These are phyloP conservation scores for Lysandra coridon DNA, from an alignment of 2,888 invertebrate genomes.

Conservation along the genomic window DNA sequence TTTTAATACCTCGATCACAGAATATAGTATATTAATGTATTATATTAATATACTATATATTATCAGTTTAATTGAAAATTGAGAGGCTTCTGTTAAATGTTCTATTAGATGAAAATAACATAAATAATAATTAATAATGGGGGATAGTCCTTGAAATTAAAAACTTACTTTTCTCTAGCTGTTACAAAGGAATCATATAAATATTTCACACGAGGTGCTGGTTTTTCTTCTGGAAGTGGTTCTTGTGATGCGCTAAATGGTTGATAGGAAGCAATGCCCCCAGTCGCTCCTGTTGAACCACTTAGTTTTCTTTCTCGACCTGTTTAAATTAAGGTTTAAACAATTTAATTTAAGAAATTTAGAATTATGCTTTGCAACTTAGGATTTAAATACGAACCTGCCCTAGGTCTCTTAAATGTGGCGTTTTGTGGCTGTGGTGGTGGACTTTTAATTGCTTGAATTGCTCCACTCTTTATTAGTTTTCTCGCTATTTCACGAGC, in stretches of 20 bases:
- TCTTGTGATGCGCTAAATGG: conserved; percentile 93
- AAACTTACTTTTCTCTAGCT: conserved; percentile 69
- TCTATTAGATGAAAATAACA: background rate
- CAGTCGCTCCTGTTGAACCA: conserved; percentile 79
- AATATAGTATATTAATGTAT: too few species aligned
- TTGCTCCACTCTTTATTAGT: conserved; percentile 95
- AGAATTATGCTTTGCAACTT: background rate
- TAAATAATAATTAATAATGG: background rate
- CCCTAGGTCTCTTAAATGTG: conserved; percentile 93
- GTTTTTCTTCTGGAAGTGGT: conserved; percentile 86
- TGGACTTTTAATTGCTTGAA: conserved; percentile 91
- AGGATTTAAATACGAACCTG: conserved; percentile 52
- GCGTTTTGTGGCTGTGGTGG: conserved; percentile 93
- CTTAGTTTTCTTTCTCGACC: conserved; percentile 89
- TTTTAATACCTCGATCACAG: too few species aligned
- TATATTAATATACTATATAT: too few species aligned
- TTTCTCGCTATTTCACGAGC: conserved; percentile 97
- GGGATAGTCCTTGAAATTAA: background rate
- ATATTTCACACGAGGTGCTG: conserved; percentile 82
- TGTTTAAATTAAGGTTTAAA: conserved; percentile 42
- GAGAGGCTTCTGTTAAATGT: background rate
- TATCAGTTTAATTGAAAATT: too few species aligned
- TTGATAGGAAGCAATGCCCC: conserved; percentile 92
- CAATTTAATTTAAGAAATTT: background rate
- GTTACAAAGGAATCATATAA: conserved; percentile 80